These are phyloP conservation scores for Oegoconia quadripuncta DNA, from an alignment of 2,888 invertebrate genomes.

Conservation along the genomic window DNA sequence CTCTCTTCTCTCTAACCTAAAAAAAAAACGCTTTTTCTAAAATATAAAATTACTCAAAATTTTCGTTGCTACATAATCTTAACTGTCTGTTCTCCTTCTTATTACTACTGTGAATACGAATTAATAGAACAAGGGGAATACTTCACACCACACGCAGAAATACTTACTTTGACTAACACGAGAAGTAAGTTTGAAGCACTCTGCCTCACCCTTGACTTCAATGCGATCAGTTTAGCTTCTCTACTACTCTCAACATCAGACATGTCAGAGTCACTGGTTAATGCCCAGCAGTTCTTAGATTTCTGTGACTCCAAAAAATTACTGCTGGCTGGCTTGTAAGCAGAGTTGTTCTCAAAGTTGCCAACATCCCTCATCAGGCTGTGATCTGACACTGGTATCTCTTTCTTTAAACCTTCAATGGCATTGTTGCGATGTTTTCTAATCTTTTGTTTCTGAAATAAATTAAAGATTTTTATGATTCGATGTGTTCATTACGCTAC, in stretches of 20 bases:
- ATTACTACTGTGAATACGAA: too few relatives aligned
- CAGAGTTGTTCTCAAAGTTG: slow-evolving; percentile 56
- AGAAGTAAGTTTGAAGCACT: slow-evolving; percentile 82
- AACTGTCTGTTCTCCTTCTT: too few relatives aligned
- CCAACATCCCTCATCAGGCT: slow-evolving; percentile 66
- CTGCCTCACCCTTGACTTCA: slow-evolving; percentile 82
- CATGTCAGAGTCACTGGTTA: slow-evolving; percentile 84
- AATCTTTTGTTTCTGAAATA: slow-evolving; percentile 67
- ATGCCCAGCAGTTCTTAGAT: slow-evolving; percentile 46
- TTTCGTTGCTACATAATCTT: too few relatives aligned
- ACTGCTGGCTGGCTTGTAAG: slow-evolving; percentile 58
- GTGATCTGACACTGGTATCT: slow-evolving; percentile 64
- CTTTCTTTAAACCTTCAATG: slow-evolving; percentile 65
- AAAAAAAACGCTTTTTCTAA: slow-evolving; percentile 2
- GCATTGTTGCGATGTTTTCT: slow-evolving; percentile 69
- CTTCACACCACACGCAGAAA: too few relatives aligned
- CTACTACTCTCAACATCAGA: slow-evolving; percentile 80
- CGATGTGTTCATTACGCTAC: background rate
- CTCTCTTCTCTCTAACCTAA: slow-evolving; percentile 81
- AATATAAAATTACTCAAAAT: too few relatives aligned
- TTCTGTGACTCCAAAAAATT: slow-evolving; percentile 56
- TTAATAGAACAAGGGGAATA: too few relatives aligned
- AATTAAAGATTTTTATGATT: background rate
- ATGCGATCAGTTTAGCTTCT: slow-evolving; percentile 65
- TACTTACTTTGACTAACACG: slow-evolving; percentile 75